Evolutionary conservation across 2,113 vertebrate genomes (phyloP).

Genomic region (Ondatra zibethicus): DNA sequence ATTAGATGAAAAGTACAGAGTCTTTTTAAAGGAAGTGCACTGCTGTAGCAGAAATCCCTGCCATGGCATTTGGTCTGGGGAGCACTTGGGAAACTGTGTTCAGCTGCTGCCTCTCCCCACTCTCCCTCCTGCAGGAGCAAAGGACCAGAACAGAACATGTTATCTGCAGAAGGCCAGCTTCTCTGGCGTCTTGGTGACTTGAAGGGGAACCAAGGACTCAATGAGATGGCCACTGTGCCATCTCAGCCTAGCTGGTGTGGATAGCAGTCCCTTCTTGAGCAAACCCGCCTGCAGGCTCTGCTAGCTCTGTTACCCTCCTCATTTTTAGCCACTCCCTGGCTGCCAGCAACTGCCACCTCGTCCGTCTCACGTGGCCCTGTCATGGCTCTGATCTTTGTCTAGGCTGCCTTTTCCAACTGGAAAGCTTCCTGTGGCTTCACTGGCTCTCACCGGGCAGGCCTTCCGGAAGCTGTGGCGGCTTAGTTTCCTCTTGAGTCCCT

Average conservation of each 20-base stretch:
- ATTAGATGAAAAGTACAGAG: conserved; percentile 11
- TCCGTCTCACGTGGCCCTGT: background rate
- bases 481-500: background rate
- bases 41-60: background rate
- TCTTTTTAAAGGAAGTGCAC: background rate
- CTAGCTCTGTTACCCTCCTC: background rate
- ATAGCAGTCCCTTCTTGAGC: background rate
- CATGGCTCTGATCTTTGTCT: background rate
- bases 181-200: background rate
- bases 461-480: background rate
- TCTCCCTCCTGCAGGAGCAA: background rate
- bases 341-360: background rate
- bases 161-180: background rate
- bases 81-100: fast-evolving
- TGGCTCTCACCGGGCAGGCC: background rate
- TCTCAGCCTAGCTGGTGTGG: fast-evolving
- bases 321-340: background rate
- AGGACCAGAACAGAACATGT: fast-evolving
- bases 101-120: background rate
- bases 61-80: background rate
- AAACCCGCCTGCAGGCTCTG: background rate
- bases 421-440: background rate
- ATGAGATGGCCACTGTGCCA: background rate
- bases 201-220: background rate
- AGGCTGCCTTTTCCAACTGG: background rate